Conservation (phyloP, 2,888 invertebrate genomes). For the Ophion costatus region DNA sequence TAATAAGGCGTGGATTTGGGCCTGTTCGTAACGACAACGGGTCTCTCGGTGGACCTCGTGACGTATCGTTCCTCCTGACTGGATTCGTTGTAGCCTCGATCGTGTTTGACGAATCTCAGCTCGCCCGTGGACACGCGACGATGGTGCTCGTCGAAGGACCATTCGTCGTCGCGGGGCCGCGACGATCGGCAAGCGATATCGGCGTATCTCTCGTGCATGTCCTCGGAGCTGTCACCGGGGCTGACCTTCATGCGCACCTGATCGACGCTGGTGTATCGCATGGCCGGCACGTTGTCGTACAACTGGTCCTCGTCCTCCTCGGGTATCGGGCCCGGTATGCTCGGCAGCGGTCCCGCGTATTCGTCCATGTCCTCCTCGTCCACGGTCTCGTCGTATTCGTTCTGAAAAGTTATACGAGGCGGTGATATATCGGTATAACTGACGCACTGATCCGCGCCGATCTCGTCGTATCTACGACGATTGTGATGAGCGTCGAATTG, state of each 20-base stretch:
- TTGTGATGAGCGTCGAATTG: constrained; percentile 78
- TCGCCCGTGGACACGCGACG: background rate
- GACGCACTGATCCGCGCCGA: constrained; percentile 60
- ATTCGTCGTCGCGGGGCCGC: constrained; percentile 77
- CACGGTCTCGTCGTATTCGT: constrained; percentile 78
- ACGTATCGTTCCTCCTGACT: constrained; percentile 77
- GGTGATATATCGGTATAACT: constrained; percentile 77
- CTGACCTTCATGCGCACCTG: constrained; percentile 78
- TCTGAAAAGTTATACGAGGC: constrained; percentile 77
- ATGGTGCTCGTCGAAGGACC: constrained; percentile 76
- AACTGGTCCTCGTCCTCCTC: constrained; percentile 80
- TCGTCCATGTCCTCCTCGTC: constrained; percentile 77
- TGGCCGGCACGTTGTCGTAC: constrained; percentile 81
- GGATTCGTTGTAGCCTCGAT: constrained; percentile 76
- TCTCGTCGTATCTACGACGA: constrained; percentile 70
- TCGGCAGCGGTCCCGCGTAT: constrained; percentile 71
- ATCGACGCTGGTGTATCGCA: constrained; percentile 79
- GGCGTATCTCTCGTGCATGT: constrained; percentile 81
- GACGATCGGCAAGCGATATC: constrained; percentile 74
- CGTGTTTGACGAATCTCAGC: constrained; percentile 60
- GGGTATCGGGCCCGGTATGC: constrained; percentile 77
- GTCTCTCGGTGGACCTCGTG: constrained; percentile 85
- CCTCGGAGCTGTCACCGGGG: constrained; percentile 79
- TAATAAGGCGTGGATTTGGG: constrained; percentile 81
- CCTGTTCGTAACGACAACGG: constrained; percentile 84